These are phyloP conservation scores for Saturnia pavonia DNA, from an alignment of 2,888 invertebrate species.

Conservation along the genomic window DNA sequence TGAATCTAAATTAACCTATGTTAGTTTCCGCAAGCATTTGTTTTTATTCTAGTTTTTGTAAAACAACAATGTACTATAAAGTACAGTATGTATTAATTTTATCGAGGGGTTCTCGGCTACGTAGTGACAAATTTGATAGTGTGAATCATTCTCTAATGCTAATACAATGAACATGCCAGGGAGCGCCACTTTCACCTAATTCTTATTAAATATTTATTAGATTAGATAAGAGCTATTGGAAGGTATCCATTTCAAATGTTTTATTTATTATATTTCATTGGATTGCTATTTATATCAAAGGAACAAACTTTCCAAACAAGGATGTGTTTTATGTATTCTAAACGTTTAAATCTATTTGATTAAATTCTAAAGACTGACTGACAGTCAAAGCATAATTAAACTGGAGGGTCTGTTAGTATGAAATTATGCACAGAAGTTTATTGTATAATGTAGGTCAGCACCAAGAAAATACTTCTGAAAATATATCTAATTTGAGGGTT, in stretches of 20 bases:
- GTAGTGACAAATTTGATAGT: constrained; percentile 64
- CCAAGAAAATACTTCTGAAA: too few relatives aligned
- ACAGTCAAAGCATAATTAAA: too few relatives aligned
- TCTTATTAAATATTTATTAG: constrained; percentile 81
- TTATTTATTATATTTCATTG: constrained; percentile 76
- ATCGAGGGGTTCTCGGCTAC: constrained; percentile 29
- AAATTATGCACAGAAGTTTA: too few relatives aligned
- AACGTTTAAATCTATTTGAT: too few relatives aligned
- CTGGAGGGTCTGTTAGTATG: too few relatives aligned
- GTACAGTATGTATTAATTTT: constrained; percentile 19
- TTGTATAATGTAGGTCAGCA: too few relatives aligned
- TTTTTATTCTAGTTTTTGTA: background rate
- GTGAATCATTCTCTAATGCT: constrained; percentile 63
- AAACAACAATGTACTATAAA: background rate
- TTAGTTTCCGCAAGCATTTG: background rate
- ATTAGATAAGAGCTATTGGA: constrained; percentile 75
- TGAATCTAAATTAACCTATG: too few relatives aligned
- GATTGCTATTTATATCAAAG: constrained; percentile 74
- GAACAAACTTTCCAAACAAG: background rate
- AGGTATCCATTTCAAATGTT: constrained; percentile 66
- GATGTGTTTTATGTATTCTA: background rate
- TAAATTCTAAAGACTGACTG: background rate
- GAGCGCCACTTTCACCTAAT: constrained; percentile 74
- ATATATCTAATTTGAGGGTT: too few relatives aligned
- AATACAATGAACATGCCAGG: constrained; percentile 60